Evolutionary conservation across 2,888 invertebrate genomes (phyloP), one percentile per base, ranked within the genome.

Genomic region (Caenorhabditis wallacei): DNA sequence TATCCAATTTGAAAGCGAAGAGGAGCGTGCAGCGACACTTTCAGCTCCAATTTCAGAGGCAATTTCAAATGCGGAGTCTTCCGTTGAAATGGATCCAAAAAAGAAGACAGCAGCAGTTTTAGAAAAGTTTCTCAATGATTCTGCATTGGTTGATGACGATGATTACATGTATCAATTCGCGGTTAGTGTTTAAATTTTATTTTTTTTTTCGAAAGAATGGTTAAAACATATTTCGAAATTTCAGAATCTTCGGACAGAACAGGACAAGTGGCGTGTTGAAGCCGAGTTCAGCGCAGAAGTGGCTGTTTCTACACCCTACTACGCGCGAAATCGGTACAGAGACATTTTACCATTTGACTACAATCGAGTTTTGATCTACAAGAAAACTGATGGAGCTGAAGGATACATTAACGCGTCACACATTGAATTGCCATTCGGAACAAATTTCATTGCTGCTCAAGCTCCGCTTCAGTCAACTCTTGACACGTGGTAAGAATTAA

Each of bases 321-420:
- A 74, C 61, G 22, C 70, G 20, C 78, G 87, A n/a, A 90, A 90
- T 75, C 87, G 90, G 13, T 90, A 90, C 71, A 75, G 90, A 24
- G 90, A 90, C 72, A 88, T 90, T 43, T 66, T 90, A 30, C 90
- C 90, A 18, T 90, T 89, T 68, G 88, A 90, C 76, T 72, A 84
- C 37, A 90, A 90, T 54, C 85, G 90, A 37, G 88, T 90, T 16
- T 70, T 61, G 18, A 61, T 90, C 8, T 20, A 56, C 18, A 69
- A 76, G 20, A 75, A 74, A 26, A 76, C 74, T 8, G 86, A 84
- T 16, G 86, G 86, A 57, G 76, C 81, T 8, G 87, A 88, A 11
- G 90, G 88, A 1, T 90, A 90, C 71, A 88, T 90, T 74, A 90
- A 90, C 57, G 90, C 90, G 0, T 90, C 90, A 1, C 57, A 75